Conservation (phyloP, 2,113 vertebrate species). For the Castor canadensis region DNA sequence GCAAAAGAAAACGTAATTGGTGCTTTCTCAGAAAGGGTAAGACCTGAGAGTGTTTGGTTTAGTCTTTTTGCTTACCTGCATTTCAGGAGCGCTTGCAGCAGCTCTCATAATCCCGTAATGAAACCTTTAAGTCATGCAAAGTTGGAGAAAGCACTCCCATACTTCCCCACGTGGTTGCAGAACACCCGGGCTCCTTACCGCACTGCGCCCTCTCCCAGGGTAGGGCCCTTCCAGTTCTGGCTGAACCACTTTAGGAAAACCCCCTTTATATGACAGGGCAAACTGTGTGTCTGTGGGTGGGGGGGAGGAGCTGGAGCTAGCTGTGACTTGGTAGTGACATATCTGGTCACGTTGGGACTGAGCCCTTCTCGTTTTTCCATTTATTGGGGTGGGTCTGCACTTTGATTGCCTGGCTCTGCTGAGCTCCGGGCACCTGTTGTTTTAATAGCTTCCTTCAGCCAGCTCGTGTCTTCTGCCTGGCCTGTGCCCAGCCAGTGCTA, state of each 20-base stretch:
- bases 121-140: not conserved
- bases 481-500: not conserved
- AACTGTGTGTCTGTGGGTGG: slow-evolving; percentile 41
- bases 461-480: not conserved
- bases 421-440: not conserved
- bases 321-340: slow-evolving; percentile 24
- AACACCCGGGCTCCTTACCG: not conserved
- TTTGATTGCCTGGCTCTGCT: not conserved
- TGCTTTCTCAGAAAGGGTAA: not conserved
- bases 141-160: not conserved
- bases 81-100: not conserved
- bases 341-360: slow-evolving; percentile 16
- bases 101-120: not conserved
- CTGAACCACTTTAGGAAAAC: slow-evolving; percentile 45
- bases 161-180: not conserved
- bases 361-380: not conserved
- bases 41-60: not conserved
- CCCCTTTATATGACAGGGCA: slow-evolving; percentile 58
- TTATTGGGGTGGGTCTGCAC: not conserved
- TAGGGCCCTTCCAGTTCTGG: slow-evolving; percentile 45
- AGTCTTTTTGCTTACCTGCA: not conserved
- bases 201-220: not conserved
- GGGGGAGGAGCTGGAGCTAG: slow-evolving; percentile 48
- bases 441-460: not conserved
- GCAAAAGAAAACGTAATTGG: not conserved